Base-by-base conservation (phyloP, 2,797 vertebrate genomes). In the Liparis tanakae region DNA sequence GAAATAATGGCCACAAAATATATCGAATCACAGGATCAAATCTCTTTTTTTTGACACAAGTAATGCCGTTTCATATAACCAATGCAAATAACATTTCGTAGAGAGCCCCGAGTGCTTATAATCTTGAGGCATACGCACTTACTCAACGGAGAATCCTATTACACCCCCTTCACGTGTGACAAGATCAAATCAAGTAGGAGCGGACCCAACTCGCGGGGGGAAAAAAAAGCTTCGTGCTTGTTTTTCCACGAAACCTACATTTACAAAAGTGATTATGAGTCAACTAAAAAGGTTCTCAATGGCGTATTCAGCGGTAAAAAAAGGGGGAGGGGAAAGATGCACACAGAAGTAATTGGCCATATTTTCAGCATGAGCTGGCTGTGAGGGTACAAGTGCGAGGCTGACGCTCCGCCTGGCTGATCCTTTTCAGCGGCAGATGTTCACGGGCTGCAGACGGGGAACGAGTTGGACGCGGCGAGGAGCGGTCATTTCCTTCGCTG, bases 401-500 rank as follows among this genome's bases (percentile, higher is more conserved):
- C 53, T 54, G 78, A 70, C n/a, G 46, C 63, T 79, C 69, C 36
- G 7, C 70, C 41, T 66, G 71, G 43, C 61, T 78, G 82, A 80
- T 78, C 57, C 51, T 72, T 33, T 80, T 76, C 72, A 70, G 70
- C 72, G 56, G 80, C 78, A 74, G 70, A 67, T 13, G 14, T 64
- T 89, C 78, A 71, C 69, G 69, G 59, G 17, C 77, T 78, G 77
- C 67, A 43, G 57, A 64, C 10, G 1, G 66, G 72, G 75, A n/a
- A 82, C 87, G 83, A 74, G 85, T 66, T 37, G 25, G 77, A 84
- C 57, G 71, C 17, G 61, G 70, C 79, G 46, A 72, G 63, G 39
- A 67, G 77, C 79, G 82, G 88, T 85, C 85, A 79, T 86, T 92
- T 89, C 82, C 82, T 85, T 71, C 80, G 83, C 84, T 83, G 74